phyloP scores from a whole-genome alignment of 1,140 invertebrate genomes.

The Apolygus lucorum region DNA sequence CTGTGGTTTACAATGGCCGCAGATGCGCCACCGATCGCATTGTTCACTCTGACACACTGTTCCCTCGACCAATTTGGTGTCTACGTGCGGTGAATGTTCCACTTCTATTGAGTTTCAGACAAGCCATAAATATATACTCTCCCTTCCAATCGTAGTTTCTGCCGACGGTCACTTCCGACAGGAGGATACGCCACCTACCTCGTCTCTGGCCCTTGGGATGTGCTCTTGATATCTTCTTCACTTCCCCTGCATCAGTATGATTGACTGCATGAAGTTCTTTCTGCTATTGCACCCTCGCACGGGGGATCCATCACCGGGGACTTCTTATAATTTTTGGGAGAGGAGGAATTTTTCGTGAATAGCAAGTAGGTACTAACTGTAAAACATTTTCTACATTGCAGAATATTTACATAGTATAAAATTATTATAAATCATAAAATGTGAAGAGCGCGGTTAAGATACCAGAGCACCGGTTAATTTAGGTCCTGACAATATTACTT shows the following conservation, averaged over 20 bases:
- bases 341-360: no score
- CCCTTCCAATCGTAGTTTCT: not conserved
- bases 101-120: constrained; percentile 8
- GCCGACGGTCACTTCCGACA: constrained; percentile 12
- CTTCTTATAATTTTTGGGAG: no score
- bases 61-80: not conserved
- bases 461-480: no score
- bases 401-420: no score
- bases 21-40: not conserved
- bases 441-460: no score
- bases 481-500: no score
- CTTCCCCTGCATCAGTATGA: not conserved
- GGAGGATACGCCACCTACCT: not conserved
- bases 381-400: no score
- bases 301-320: no score
- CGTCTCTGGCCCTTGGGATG: not conserved
- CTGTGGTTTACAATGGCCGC: not conserved
- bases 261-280: not conserved
- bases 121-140: constrained; percentile 1
- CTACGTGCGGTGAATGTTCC: constrained; percentile 12
- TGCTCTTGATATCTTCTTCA: not conserved
- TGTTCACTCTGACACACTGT: constrained; percentile 5
- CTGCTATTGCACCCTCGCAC: no score
- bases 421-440: no score
- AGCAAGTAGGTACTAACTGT: no score